A percentile compares a stretch with the other conserved stretches of the same genome.
Conservation (phyloP, 2,888 invertebrate species). For the Dryococelus australis region DNA sequence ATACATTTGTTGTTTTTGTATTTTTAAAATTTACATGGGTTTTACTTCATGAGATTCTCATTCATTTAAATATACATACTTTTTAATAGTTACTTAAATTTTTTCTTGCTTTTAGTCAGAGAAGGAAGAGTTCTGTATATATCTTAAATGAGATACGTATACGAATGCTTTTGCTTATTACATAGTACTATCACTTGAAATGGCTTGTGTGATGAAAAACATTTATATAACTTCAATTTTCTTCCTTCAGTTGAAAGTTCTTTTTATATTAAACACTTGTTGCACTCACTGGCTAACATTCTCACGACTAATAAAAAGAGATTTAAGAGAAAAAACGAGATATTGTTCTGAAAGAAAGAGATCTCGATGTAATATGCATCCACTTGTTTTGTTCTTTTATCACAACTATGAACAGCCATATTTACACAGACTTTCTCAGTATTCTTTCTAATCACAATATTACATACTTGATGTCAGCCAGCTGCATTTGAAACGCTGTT, state of each 20-base stretch:
- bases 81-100: slow-evolving; percentile 38
- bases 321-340: slow-evolving; percentile 26
- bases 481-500: background rate
- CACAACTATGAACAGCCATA: slow-evolving; percentile 26
- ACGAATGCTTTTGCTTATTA: slow-evolving; percentile 42
- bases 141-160: slow-evolving; percentile 43
- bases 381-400: slow-evolving; percentile 22
- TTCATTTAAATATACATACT: slow-evolving; percentile 55
- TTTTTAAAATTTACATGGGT: slow-evolving; percentile 43
- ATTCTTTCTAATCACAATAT: slow-evolving; percentile 24
- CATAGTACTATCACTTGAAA: slow-evolving; percentile 32
- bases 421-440: background rate
- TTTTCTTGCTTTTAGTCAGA: slow-evolving; percentile 40
- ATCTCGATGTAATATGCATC: slow-evolving; percentile 8
- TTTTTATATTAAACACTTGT: slow-evolving; percentile 21
- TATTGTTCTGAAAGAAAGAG: slow-evolving; percentile 23
- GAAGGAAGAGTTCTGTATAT: slow-evolving; percentile 47
- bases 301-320: slow-evolving; percentile 28
- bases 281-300: slow-evolving; percentile 20
- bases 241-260: background rate
- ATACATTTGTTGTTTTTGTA: slow-evolving; percentile 77
- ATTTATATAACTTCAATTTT: slow-evolving; percentile 17
- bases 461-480: slow-evolving; percentile 2
- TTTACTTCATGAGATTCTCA: slow-evolving; percentile 44
- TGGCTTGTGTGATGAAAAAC: slow-evolving; percentile 21